Evolutionary conservation across 2,113 vertebrate species (phyloP).

Genomic region (Isichthys henryi): DNA sequence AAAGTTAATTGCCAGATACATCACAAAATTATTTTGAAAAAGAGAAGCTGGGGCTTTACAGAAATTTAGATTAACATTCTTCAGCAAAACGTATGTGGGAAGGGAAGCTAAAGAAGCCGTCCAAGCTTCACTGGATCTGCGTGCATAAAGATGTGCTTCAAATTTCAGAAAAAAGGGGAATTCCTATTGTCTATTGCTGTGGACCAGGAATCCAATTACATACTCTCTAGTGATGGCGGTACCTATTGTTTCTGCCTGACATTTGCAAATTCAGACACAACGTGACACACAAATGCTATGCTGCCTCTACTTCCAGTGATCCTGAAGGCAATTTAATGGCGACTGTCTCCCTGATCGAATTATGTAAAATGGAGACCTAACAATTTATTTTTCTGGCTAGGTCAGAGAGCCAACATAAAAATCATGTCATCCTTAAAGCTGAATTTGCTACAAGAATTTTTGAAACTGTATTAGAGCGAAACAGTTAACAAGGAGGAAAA

Average conservation of each 20-base stretch:
- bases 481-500: not conserved
- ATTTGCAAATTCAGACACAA: not conserved
- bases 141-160: not conserved
- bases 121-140: not conserved
- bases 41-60: not conserved
- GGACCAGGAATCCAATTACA: not conserved
- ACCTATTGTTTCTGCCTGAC: not conserved
- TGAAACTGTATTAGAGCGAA: not conserved
- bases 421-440: not conserved
- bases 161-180: not conserved
- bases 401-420: not conserved
- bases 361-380: slow-evolving; percentile 1
- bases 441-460: not conserved
- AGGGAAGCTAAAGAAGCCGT: not conserved
- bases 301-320: not conserved
- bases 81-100: not conserved
- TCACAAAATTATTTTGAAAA: slow-evolving; percentile 7
- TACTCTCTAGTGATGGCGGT: not conserved
- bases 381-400: not conserved
- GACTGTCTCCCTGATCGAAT: not conserved
- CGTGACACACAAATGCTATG: not conserved
- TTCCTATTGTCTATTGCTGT: not conserved
- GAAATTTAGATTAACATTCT: not conserved
- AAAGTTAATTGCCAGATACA: not conserved
- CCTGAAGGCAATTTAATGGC: not conserved